Conservation (phyloP, 2,113 vertebrate genomes). For the Bubo scandiacus region DNA sequence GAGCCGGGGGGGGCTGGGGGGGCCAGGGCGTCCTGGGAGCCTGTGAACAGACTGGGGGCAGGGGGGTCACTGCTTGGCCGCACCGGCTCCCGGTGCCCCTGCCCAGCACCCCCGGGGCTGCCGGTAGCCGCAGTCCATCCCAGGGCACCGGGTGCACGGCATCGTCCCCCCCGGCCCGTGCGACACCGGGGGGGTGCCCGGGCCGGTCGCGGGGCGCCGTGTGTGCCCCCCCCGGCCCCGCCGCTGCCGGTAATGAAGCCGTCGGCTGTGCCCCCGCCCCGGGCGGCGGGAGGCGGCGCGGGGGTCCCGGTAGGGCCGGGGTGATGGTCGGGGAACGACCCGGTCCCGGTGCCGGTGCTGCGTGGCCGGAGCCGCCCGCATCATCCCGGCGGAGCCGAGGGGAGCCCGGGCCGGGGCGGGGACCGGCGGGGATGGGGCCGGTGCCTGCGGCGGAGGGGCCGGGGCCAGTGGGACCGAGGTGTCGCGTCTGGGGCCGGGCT, state of each 20-base stretch:
- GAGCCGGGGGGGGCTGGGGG: constrained; percentile 29
- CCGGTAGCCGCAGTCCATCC: background rate
- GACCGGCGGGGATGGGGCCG: background rate
- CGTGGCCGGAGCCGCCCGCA: background rate
- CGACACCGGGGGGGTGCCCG: too few relatives aligned
- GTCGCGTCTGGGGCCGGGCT: background rate
- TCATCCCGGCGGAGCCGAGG: background rate
- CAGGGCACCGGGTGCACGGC: background rate
- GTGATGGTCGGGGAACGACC: too few relatives aligned
- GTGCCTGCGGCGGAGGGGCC: background rate
- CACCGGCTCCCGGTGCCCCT: too few relatives aligned
- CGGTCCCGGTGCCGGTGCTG: too few relatives aligned
- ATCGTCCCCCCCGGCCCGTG: too few relatives aligned
- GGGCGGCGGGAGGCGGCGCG: too few relatives aligned
- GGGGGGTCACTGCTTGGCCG: background rate
- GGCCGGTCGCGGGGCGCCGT: too few relatives aligned
- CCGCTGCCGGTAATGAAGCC: too few relatives aligned
- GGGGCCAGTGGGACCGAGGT: background rate
- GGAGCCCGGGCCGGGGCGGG: background rate
- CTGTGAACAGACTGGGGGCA: constrained; percentile 62
- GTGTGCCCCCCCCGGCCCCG: too few relatives aligned
- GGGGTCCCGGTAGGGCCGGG: background rate
- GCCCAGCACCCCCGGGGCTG: background rate
- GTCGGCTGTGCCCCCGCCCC: too few relatives aligned
- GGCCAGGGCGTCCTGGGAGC: constrained; percentile 66